Evolutionary conservation across 2,113 vertebrate genomes (phyloP).

Genomic region (Butorides virescens): DNA sequence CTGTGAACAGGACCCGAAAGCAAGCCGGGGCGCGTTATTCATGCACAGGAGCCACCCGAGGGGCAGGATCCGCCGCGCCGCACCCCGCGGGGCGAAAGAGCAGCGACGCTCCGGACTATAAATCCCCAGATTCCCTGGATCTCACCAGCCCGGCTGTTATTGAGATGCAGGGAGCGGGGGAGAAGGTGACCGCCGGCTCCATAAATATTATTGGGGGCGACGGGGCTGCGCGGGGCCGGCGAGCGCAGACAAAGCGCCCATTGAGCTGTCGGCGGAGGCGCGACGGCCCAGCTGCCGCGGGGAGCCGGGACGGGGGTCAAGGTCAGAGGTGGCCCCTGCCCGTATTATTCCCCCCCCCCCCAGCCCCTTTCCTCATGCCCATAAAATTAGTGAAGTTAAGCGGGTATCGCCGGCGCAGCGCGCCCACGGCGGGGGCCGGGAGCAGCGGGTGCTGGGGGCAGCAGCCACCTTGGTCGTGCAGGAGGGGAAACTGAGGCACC

Average conservation of each 20-base stretch:
- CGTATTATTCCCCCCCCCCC: not conserved
- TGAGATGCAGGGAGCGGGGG: not conserved
- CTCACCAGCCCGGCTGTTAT: not conserved
- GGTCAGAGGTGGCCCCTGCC: conserved; percentile 73
- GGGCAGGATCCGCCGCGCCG: not conserved
- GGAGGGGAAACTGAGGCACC: not conserved
- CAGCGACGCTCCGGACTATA: not conserved
- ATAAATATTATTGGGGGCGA: conserved; percentile 68
- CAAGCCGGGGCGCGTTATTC: fast-evolving
- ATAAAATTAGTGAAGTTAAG: not conserved
- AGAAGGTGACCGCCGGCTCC: not conserved
- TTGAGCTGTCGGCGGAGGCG: conserved; percentile 68
- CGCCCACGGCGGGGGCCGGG: not conserved
- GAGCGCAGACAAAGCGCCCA: conserved; percentile 70
- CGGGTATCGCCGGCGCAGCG: not conserved
- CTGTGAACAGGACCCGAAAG: fast-evolving
- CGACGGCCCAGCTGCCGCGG: conserved; percentile 83
- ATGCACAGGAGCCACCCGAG: fast-evolving
- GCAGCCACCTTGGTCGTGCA: fast-evolving
- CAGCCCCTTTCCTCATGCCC: not conserved
- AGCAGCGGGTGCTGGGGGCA: not conserved
- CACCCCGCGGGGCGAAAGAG: not conserved
- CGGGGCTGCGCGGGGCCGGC: conserved; percentile 53
- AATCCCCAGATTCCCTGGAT: not conserved
- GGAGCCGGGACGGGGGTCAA: conserved; percentile 79